phyloP scores from a whole-genome alignment of 1,140 invertebrate genomes.

The Lordiphosa collinella region DNA sequence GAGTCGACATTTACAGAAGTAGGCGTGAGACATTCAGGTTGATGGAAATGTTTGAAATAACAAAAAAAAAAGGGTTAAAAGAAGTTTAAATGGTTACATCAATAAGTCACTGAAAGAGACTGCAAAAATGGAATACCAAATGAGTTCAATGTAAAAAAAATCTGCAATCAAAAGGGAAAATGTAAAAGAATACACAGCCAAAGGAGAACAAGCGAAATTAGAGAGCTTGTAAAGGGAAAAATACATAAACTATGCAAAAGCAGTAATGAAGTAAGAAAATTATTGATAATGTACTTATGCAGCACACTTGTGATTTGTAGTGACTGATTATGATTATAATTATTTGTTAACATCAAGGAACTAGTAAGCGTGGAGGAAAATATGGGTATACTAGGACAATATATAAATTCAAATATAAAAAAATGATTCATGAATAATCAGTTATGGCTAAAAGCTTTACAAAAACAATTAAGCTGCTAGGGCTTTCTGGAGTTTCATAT shows the following conservation, averaged over 20 bases:
- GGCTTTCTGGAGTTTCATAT: too few relatives aligned
- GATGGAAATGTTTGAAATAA: too few relatives aligned
- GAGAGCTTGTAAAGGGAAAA: neutral
- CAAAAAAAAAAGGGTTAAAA: neutral
- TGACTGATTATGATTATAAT: too few relatives aligned
- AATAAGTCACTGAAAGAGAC: neutral
- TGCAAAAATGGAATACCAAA: neutral
- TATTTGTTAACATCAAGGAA: too few relatives aligned
- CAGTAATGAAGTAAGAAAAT: neutral
- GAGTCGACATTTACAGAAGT: slow-evolving; percentile 59
- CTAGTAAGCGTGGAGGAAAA: too few relatives aligned
- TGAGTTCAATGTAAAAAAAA: neutral
- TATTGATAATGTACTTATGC: neutral
- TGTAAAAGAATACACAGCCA: neutral
- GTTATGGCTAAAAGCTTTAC: too few relatives aligned
- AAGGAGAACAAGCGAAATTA: slow-evolving; percentile 3
- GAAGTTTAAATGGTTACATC: slow-evolving; percentile 2
- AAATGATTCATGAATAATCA: too few relatives aligned
- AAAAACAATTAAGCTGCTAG: too few relatives aligned
- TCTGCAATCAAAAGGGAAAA: too few relatives aligned
- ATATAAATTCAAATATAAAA: too few relatives aligned
- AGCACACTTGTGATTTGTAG: too few relatives aligned
- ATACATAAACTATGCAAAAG: slow-evolving; percentile 3
- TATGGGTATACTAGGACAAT: too few relatives aligned
- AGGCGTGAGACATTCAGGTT: slow-evolving; percentile 6